phyloP scores from a whole-genome alignment of 2,888 invertebrate genomes.

The Drosophila atripex region DNA sequence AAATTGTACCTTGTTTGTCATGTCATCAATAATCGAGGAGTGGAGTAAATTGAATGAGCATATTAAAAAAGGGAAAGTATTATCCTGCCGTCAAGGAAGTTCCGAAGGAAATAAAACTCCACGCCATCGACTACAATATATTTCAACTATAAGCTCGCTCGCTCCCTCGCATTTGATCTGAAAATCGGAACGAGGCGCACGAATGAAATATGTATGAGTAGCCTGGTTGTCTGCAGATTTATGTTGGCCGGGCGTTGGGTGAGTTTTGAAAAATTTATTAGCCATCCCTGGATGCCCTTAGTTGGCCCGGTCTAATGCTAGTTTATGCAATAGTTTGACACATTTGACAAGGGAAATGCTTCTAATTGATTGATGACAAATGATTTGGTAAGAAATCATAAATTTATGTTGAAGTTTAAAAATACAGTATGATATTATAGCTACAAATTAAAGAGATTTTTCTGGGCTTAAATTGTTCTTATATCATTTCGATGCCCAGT shows the following conservation, averaged over 20 bases:
- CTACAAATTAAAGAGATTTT: not conserved
- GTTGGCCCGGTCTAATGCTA: conserved; percentile 37
- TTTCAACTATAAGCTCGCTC: conserved; percentile 45
- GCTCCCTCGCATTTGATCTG: conserved; percentile 1
- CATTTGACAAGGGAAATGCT: conserved; percentile 37
- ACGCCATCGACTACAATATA: conserved; percentile 45
- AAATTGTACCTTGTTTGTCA: conserved; percentile 78
- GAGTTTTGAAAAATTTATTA: conserved; percentile 63
- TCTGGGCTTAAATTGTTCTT: too few relatives aligned
- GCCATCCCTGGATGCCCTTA: conserved; percentile 30
- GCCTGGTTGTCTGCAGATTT: conserved; percentile 60
- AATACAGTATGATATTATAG: not conserved
- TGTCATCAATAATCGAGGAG: conserved; percentile 75
- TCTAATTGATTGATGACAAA: conserved; percentile 50
- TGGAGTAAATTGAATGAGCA: conserved; percentile 72
- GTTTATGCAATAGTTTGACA: conserved; percentile 47
- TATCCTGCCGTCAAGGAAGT: conserved; percentile 56
- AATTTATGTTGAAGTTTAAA: not conserved
- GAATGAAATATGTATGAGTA: conserved; percentile 73
- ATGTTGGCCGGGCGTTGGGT: conserved; percentile 43
- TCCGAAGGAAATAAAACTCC: conserved; percentile 63
- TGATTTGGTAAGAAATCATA: conserved; percentile 26
- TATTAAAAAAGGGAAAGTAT: conserved; percentile 62
- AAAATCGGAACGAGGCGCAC: conserved; percentile 49
- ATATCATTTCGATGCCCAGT: not conserved